A percentile compares a stretch with the other conserved stretches of the same genome.
phyloP scores from a whole-genome alignment of 2,113 vertebrate genomes.

The Apteryx owenii region DNA sequence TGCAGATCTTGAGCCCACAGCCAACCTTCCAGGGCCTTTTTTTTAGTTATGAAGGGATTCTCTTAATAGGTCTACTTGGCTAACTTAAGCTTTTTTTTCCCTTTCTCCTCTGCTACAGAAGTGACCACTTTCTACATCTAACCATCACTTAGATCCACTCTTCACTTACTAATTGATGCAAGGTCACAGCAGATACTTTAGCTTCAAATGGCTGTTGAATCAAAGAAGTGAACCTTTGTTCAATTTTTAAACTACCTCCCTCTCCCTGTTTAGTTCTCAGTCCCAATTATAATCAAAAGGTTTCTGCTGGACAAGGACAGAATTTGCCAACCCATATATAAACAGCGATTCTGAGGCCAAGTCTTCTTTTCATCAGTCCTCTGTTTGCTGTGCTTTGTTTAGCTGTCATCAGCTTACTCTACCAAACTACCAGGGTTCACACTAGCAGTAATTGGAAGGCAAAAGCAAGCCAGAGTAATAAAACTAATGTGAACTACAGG shows the following conservation, averaged over 20 bases:
- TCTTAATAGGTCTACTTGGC: not conserved
- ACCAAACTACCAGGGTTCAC: not conserved
- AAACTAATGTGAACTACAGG: slow-evolving; percentile 34
- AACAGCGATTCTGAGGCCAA: not conserved
- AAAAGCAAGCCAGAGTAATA: slow-evolving; percentile 20
- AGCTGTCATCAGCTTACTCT: not conserved
- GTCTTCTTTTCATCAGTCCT: not conserved
- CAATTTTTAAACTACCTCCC: not conserved
- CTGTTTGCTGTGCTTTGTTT: slow-evolving; percentile 34
- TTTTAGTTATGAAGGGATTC: not conserved
- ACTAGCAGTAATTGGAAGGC: slow-evolving; percentile 5
- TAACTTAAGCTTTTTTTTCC: not conserved
- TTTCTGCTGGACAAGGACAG: not conserved
- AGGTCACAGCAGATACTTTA: not conserved
- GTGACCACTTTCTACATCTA: not conserved
- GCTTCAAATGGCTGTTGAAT: not conserved
- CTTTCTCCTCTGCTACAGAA: not conserved
- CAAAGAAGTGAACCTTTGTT: not conserved
- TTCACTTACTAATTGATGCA: not conserved
- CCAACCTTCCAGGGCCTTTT: not conserved
- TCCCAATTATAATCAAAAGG: slow-evolving; percentile 1
- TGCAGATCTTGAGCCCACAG: not conserved
- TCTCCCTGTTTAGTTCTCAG: slow-evolving; percentile 7
- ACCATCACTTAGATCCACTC: not conserved
- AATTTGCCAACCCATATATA: not conserved